Evolutionary conservation across 2,797 vertebrate genomes (phyloP).

Genomic region (Chrysolophus pictus): DNA sequence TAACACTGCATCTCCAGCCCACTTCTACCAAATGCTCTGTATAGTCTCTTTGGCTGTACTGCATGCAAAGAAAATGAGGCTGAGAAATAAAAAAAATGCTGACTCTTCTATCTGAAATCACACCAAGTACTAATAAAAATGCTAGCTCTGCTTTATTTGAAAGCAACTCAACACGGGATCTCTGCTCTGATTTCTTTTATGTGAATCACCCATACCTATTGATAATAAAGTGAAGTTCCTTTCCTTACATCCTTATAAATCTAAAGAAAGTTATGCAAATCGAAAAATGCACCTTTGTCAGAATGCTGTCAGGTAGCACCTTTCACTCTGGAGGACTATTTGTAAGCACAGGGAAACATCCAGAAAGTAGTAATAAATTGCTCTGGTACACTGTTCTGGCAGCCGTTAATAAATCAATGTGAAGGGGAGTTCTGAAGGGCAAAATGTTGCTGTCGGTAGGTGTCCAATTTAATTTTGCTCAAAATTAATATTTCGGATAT

Average conservation of each 20-base stretch:
- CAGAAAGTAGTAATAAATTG: constrained; percentile 82
- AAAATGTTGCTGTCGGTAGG: constrained; percentile 86
- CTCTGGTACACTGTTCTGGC: constrained; percentile 78
- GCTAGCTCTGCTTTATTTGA: constrained; percentile 24
- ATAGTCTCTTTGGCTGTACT: not conserved
- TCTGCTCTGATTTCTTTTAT: constrained; percentile 48
- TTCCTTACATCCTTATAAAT: constrained; percentile 68
- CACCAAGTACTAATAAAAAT: constrained; percentile 28
- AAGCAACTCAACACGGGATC: not conserved
- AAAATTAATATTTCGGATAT: constrained; percentile 88
- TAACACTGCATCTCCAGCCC: not conserved
- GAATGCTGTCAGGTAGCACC: constrained; percentile 77
- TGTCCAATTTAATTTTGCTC: constrained; percentile 86
- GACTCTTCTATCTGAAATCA: constrained; percentile 7
- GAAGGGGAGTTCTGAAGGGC: constrained; percentile 86
- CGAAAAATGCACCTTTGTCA: constrained; percentile 78
- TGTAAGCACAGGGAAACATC: constrained; percentile 80
- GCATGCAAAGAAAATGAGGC: not conserved
- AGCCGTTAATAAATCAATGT: constrained; percentile 86
- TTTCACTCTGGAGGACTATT: constrained; percentile 80
- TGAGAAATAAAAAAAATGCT: constrained; percentile 51
- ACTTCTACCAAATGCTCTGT: not conserved
- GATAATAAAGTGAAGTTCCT: constrained; percentile 69
- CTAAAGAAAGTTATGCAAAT: constrained; percentile 76
- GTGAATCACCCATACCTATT: constrained; percentile 51